Evolutionary conservation across 1,140 invertebrate genomes (phyloP), one percentile per base, ranked within the genome.

Genomic region (Caerostris darwini): DNA sequence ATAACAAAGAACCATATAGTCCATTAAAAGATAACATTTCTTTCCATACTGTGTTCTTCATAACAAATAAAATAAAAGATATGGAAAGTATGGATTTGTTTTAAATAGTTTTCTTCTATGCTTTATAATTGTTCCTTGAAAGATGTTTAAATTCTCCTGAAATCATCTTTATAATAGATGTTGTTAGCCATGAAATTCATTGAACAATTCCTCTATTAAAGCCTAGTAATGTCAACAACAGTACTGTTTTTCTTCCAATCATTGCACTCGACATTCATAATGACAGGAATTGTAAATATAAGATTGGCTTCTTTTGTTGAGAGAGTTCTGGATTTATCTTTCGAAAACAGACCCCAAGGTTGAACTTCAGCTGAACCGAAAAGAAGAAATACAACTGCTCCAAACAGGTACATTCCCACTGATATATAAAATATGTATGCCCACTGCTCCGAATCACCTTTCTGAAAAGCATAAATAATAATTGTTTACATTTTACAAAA

Each of bases 361-460:
- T 96, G 96, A 54, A 96, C 94, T 77, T 96, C 95, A 3, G 96
- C 96, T 7, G 95, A 94, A 0, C 95, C 95, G 64, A 96, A 95
- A 7, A 98, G 94, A n/a, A 98, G 94, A 95, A 98, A 98, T 59
- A 97, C 96, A 1, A 97, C 95, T 94, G 97, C 97, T 17, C 97
- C 97, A 50, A 97, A 94, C 59, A 97, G 96, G 92, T 98, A 97
- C 12, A 98, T 96, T 5, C 96, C 96, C n/a, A 97, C 97, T 0
- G 97, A 97, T 19, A 98, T 96, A 95, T 97, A 97, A 95, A 98
- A 98, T 1, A 98, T 97, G 71, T 97, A 97, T 94, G 97, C 97
- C 98, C 98, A 98, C 95, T 98, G 97, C 14, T 96, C 96, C 95
- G 97, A 0, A 97, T 97, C 96, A 97, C 97, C 97, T 94, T 91